Percentiles rank a stretch among this genome's conserved stretches.
Evolutionary conservation across 2,113 vertebrate species (phyloP).

Genomic region (Meriones unguiculatus): DNA sequence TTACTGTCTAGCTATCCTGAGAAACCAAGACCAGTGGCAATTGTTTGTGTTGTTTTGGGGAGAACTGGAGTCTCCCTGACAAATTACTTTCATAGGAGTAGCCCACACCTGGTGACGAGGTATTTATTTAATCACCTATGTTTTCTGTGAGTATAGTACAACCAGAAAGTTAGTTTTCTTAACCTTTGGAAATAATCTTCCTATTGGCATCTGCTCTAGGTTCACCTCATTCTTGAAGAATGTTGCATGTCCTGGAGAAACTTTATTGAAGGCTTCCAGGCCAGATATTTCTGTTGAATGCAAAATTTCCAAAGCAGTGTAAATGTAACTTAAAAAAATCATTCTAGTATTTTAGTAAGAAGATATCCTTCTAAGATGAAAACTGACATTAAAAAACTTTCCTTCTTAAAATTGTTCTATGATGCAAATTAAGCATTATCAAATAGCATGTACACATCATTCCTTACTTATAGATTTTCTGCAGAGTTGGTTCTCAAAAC

Average conservation of each 20-base stretch:
- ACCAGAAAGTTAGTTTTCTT: background rate
- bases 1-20: too few species aligned
- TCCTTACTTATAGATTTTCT: conserved; percentile 19
- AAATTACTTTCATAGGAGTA: background rate
- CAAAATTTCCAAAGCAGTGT: background rate
- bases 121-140: background rate
- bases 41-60: too few species aligned
- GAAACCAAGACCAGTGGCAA: too few species aligned
- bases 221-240: background rate
- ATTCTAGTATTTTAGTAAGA: conserved; percentile 10
- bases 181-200: background rate
- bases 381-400: conserved; percentile 3
- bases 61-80: background rate
- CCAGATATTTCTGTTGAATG: background rate
- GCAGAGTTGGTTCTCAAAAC: background rate
- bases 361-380: background rate
- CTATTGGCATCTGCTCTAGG: background rate
- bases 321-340: conserved; percentile 9
- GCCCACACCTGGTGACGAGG: background rate
- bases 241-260: background rate
- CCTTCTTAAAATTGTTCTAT: conserved; percentile 11
- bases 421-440: background rate
- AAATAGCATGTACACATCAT: background rate
- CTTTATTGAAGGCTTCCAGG: background rate
- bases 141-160: background rate